Base-by-base conservation (phyloP, 2,888 invertebrate species). In the Zele albiditarsus region DNA sequence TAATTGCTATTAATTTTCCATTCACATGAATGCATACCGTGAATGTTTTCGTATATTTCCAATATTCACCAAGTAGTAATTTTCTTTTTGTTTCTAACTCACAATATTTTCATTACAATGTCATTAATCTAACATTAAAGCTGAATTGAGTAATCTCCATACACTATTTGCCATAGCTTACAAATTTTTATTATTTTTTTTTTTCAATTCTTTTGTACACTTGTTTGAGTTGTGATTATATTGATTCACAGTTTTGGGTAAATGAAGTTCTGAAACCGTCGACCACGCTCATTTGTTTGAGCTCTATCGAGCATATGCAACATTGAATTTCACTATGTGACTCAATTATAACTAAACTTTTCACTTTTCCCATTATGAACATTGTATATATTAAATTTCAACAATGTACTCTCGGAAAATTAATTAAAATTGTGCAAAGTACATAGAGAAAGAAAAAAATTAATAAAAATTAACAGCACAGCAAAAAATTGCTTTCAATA, bases 221-320 rank as follows among this genome's bases (percentile, higher is more conserved):
- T 63, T 16, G 65, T 23, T 62, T 68, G 62, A 38, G 57, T 33
- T 73, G 62, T 28, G 63, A n/a, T 67, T 71, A 46, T 49, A 66
- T 71, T 20, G 70, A 73, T 70, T 70, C 16, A 46, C 46, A n/a
- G 4, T 1, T 16, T 46, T n/a, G 46, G 42, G 63, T 73, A 63
- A 42, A 63, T n/a, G 27, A 42, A 67, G 49, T 67, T 67, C 49
- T n/a, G n/a, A 20, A 67, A 67, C 49, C 49, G 28, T 53, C 27
- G 49, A 42, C n/a, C 53, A 28, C 25, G 28, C 49, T 67, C 49
- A 67, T 67, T 25, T 42, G 63, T 33, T 33, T 33, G 14, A 33
- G 16, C 33, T 38, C 46, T 3, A 42, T 66, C 25, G 16, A 38
- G 33, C 20, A 20, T 63, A 20, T 20, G n/a, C 46, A 46, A 46